Percentiles rank a stretch among this genome's conserved stretches.
These are phyloP conservation scores for Pipra filicauda DNA, from an alignment of 2,113 vertebrate species.

Conservation along the genomic window DNA sequence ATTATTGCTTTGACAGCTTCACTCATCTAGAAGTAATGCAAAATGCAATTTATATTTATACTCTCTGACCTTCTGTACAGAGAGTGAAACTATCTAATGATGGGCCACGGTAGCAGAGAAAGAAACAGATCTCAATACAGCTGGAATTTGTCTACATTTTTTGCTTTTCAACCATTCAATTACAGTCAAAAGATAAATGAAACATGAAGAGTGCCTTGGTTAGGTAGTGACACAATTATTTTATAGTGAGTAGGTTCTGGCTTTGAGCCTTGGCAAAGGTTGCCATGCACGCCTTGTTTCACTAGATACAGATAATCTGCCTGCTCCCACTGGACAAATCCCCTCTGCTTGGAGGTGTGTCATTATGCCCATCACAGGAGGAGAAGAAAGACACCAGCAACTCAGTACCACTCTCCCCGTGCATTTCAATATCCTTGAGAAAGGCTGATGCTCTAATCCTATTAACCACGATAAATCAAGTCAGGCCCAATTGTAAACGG, in stretches of 20 bases:
- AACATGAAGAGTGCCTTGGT: constrained; percentile 67
- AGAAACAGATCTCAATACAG: constrained; percentile 78
- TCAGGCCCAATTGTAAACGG: constrained; percentile 30
- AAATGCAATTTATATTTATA: constrained; percentile 99
- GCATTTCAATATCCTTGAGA: constrained; percentile 69
- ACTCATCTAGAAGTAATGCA: constrained; percentile 99
- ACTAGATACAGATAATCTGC: constrained; percentile 70
- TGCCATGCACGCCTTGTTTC: constrained; percentile 67
- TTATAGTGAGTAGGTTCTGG: constrained; percentile 75
- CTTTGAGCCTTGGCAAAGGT: constrained; percentile 73
- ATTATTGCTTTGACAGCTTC: constrained; percentile 99
- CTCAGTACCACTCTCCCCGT: constrained; percentile 45
- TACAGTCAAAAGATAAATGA: constrained; percentile 81
- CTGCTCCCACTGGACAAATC: constrained; percentile 65
- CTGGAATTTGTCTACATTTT: constrained; percentile 81
- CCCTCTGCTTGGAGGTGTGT: constrained; percentile 72
- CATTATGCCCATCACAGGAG: constrained; percentile 63
- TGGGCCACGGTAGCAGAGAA: constrained; percentile 72
- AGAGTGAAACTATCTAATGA: constrained; percentile 86
- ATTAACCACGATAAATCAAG: constrained; percentile 73
- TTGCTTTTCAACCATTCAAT: constrained; percentile 81
- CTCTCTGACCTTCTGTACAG: constrained; percentile 87
- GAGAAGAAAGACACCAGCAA: constrained; percentile 61
- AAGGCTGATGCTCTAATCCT: constrained; percentile 72
- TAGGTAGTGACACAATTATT: constrained; percentile 76